Conservation (phyloP, 2,113 vertebrate genomes). For the Protobothrops flavoviridis region DNA sequence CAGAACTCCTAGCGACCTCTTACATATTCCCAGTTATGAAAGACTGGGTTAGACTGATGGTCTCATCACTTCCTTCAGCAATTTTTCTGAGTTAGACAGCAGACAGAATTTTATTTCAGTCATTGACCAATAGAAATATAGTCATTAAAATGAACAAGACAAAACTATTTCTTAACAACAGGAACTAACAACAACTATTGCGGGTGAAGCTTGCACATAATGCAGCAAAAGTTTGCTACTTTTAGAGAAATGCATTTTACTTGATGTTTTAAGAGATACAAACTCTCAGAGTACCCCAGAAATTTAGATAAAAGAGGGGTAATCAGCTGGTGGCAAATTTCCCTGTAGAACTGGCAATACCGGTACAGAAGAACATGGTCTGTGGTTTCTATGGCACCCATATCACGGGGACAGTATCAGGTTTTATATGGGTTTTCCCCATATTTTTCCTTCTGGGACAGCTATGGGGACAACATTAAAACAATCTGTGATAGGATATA, state of each 20-base stretch:
- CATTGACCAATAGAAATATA: background rate
- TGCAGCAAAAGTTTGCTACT: background rate
- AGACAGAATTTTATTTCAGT: background rate
- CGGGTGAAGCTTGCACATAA: background rate
- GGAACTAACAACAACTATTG: background rate
- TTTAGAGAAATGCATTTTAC: background rate
- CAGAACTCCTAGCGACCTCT: background rate
- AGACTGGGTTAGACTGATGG: background rate
- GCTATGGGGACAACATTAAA: background rate
- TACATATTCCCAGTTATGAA: background rate
- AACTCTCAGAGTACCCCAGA: background rate
- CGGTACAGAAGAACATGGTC: background rate
- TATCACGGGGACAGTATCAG: background rate
- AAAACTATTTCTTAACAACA: background rate
- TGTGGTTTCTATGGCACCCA: background rate
- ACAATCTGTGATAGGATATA: background rate
- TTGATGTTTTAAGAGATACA: background rate
- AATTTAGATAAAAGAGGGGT: background rate
- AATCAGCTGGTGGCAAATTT: background rate
- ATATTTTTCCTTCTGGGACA: background rate
- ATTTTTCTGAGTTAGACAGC: background rate
- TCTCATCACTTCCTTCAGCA: background rate
- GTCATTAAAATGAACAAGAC: background rate
- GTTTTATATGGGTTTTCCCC: background rate
- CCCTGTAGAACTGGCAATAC: background rate